Base-by-base conservation (phyloP, 2,797 vertebrate species). In the Phylloscopus collybita region DNA sequence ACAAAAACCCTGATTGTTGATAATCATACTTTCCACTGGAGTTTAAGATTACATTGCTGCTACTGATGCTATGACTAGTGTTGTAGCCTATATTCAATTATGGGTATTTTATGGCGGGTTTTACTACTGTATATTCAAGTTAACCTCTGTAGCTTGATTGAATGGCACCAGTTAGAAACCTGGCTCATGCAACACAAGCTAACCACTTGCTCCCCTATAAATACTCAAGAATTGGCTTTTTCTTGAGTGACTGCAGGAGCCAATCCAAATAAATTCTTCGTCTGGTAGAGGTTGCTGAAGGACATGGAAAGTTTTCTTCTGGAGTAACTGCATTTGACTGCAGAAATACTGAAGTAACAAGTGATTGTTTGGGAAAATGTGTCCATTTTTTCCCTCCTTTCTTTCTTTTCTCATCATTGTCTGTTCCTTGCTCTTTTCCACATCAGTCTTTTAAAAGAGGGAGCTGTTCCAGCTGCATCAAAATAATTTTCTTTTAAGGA, bases 401-500 rank as follows among this genome's bases (percentile, higher is more conserved):
- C 56, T 80, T 80, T 78, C 47, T 81, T 38, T 78, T 81, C 30
- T 81, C 38, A 6, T 65, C 3, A 20, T 32, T 78, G 36, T 80
- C 45, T 64, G 20, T 67, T 80, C 4, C 45, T 88, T 90, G 66
- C n/a, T 94, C 30, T 88, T 88, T 79, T 81, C n/a, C 44, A 40
- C 1, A 1, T 86, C 70, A 62, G 50, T 22, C 17, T 86, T 36
- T 49, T 88, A 66, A 90, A 75, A 79, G 4, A 74, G 42, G 22
- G 23, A 84, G 21, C n/a, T 5, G 0, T 75, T 92, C 54, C 54
- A 91, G 47, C 79, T 93, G 79, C 3, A 8, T 75, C 69, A 78
- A 80, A 73, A 90, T 80, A 44, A 83, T 90, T 74, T 93, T 71
- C 74, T 95, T 96, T 91, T 67, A 96, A 80, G 36, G 57, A 45